These are phyloP conservation scores for Alethe diademata DNA, from an alignment of 2,113 vertebrate genomes.

Conservation along the genomic window DNA sequence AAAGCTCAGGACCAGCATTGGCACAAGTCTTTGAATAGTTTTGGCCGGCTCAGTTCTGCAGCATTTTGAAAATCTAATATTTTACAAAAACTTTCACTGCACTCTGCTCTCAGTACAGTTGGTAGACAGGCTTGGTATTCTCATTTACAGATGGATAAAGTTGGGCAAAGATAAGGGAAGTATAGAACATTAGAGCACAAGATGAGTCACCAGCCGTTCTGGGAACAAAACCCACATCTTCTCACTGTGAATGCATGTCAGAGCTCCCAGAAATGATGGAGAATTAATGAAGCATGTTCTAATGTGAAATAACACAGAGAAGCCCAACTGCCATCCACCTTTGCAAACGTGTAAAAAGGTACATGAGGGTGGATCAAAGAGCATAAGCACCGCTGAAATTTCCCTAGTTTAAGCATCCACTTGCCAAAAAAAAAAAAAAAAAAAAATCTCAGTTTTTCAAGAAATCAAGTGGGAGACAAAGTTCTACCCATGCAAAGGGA, in stretches of 20 bases:
- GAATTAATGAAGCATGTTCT: constrained; percentile 19
- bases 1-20: not conserved
- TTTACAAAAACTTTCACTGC: not conserved
- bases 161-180: constrained; percentile 22
- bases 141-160: constrained; percentile 32
- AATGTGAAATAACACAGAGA: not conserved
- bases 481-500: not conserved
- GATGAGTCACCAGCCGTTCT: constrained; percentile 16
- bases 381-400: not conserved
- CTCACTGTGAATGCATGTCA: not conserved
- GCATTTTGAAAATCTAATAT: not conserved
- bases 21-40: not conserved
- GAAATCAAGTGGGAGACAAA: not conserved
- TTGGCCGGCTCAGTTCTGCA: not conserved
- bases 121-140: not conserved
- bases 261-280: not conserved
- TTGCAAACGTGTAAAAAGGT: not conserved
- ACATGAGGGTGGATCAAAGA: not conserved
- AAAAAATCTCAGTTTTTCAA: not conserved
- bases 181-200: not conserved
- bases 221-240: constrained; percentile 37
- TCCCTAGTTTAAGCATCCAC: not conserved
- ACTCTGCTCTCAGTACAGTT: not conserved
- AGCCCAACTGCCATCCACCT: not conserved
- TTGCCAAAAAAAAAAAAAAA: constrained; percentile 8